These are phyloP conservation scores for Chaetoderma sp. DNA, from an alignment of 2,888 invertebrate species.

Conservation along the genomic window DNA sequence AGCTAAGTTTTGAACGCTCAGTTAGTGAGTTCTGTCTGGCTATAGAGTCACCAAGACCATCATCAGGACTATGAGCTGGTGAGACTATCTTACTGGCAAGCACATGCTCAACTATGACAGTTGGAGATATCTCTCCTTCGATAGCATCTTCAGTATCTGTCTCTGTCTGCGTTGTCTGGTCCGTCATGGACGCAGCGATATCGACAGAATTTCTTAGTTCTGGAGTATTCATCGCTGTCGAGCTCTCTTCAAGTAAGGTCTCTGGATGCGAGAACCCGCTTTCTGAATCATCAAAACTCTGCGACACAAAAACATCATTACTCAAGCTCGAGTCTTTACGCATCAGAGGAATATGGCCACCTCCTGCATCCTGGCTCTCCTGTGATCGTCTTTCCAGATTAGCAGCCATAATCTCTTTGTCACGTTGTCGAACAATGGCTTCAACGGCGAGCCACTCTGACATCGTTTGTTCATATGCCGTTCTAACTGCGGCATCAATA, in stretches of 20 bases:
- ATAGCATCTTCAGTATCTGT: conserved; percentile 12
- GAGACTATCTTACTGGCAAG: conserved; percentile 14
- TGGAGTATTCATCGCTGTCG: conserved; percentile 58
- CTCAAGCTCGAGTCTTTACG: conserved; percentile 70
- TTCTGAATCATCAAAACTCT: conserved; percentile 66
- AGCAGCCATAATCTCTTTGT: conserved; percentile 79
- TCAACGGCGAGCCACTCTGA: conserved; percentile 96
- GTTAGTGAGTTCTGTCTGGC: conserved; percentile 51
- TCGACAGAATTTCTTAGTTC: conserved; percentile 49
- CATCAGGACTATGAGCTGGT: conserved; percentile 62
- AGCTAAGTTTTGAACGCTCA: conserved; percentile 53
- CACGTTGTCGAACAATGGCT: conserved; percentile 79
- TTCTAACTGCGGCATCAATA: conserved; percentile 72
- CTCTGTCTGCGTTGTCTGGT: conserved; percentile 44
- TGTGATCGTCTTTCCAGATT: conserved; percentile 87
- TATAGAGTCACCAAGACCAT: conserved; percentile 65
- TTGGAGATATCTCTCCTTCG: not conserved
- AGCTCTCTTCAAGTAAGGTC: conserved; percentile 60
- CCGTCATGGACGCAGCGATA: not conserved
- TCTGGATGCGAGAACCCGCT: conserved; percentile 57
- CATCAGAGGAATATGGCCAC: conserved; percentile 62
- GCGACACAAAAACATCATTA: conserved; percentile 71
- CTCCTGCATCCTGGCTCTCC: conserved; percentile 74
- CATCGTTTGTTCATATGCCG: conserved; percentile 89
- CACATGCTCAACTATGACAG: no score